A percentile compares a stretch with the other conserved stretches of the same genome.
These are phyloP conservation scores for Xestia ashworthii DNA, from an alignment of 2,888 invertebrate species.

Conservation along the genomic window DNA sequence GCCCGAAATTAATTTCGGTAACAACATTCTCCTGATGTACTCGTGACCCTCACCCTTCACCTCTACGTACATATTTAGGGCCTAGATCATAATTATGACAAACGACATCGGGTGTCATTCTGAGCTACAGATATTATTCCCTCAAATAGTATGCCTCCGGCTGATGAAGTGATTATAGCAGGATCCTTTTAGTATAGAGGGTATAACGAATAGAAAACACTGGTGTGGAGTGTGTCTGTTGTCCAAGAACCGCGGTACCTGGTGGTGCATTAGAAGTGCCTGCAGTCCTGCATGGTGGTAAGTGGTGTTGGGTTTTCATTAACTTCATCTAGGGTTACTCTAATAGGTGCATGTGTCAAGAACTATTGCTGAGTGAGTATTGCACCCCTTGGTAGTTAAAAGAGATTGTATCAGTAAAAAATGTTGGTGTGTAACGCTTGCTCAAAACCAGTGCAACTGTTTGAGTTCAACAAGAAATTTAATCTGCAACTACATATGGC, in stretches of 20 bases:
- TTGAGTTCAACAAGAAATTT: slow-evolving; percentile 36
- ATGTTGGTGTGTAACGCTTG: slow-evolving; percentile 20
- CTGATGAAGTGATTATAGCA: neutral
- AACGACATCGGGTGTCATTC: neutral
- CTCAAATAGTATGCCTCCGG: neutral
- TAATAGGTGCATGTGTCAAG: neutral
- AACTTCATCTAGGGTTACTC: neutral
- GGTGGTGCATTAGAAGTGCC: neutral
- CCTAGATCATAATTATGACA: neutral
- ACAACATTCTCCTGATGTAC: slow-evolving; percentile 1
- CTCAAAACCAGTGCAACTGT: slow-evolving; percentile 25
- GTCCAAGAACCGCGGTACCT: neutral
- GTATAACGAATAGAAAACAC: neutral
- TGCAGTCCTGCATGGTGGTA: neutral
- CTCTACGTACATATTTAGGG: neutral
- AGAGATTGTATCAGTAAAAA: slow-evolving; percentile 26
- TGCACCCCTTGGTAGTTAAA: slow-evolving; percentile 27
- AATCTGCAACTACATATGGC: slow-evolving; percentile 16
- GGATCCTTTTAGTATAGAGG: neutral
- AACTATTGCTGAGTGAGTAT: neutral
- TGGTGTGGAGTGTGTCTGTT: neutral
- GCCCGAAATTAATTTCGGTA: neutral
- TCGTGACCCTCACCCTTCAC: neutral
- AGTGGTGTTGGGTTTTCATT: neutral
- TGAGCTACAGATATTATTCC: neutral